A percentile compares a stretch with the other conserved stretches of the same genome.
These are phyloP conservation scores for Centruroides sculpturatus DNA, from an alignment of 1,140 invertebrate species.

Conservation along the genomic window DNA sequence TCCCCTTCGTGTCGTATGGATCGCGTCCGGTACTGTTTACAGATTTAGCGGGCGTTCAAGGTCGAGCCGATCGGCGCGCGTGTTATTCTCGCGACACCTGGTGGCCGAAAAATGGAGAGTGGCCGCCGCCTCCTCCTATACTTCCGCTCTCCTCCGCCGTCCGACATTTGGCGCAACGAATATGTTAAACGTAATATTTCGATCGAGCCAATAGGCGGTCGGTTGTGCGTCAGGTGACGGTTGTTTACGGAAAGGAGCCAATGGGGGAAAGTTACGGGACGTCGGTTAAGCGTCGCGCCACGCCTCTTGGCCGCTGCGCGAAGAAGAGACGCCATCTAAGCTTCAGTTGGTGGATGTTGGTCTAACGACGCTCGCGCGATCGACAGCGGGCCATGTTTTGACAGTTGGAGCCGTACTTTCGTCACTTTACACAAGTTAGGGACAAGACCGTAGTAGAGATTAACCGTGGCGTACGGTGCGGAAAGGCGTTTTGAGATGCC, in stretches of 20 bases:
- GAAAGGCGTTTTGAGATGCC: background rate
- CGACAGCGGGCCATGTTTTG: background rate
- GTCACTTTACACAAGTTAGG: background rate
- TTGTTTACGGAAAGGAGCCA: background rate
- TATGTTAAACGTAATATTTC: background rate
- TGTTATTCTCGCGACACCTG: slow-evolving; percentile 3
- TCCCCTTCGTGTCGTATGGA: background rate
- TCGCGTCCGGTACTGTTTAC: slow-evolving; percentile 12
- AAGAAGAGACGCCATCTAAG: no score
- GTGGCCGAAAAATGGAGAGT: background rate
- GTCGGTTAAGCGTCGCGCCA: no score
- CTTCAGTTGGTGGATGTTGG: no score
- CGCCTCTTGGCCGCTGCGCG: no score
- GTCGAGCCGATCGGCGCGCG: slow-evolving; percentile 9
- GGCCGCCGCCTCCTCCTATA: no score
- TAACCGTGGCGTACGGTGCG: background rate
- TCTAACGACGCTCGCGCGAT: background rate
- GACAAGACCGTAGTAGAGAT: background rate
- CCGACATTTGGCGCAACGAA: background rate
- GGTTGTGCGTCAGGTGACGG: background rate
- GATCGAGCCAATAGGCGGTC: background rate
- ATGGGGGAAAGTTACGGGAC: no score
- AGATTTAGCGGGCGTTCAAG: slow-evolving; percentile 13
- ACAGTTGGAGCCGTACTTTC: background rate
- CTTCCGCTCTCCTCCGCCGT: background rate